Percentiles rank a stretch among this genome's conserved stretches.
Conservation (phyloP, 2,113 vertebrate genomes). For the Pelusios castaneus region DNA sequence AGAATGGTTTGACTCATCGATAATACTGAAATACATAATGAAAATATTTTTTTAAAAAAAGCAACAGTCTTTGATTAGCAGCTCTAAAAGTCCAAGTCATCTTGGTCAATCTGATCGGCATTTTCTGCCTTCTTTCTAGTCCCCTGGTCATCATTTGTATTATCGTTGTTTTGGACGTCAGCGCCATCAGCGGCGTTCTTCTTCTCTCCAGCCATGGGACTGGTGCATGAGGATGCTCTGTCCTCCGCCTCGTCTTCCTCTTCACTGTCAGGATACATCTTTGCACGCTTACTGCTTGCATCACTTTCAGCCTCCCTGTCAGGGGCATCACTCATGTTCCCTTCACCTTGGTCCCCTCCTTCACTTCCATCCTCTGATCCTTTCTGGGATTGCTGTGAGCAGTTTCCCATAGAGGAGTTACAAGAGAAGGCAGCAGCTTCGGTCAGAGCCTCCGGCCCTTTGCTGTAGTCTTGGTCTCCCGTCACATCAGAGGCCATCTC, state of each 20-base stretch:
- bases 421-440: background rate
- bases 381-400: constrained; percentile 70
- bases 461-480: accelerated
- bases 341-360: background rate
- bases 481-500: background rate
- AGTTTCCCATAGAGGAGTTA: constrained; percentile 30
- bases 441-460: background rate
- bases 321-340: background rate
- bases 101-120: constrained; percentile 68
- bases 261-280: constrained; percentile 73
- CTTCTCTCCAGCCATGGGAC: constrained; percentile 52
- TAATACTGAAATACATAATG: constrained; percentile 23
- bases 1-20: background rate
- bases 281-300: constrained; percentile 42
- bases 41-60: constrained; percentile 17
- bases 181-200: background rate
- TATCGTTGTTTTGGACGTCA: background rate
- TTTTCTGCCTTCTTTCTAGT: constrained; percentile 29
- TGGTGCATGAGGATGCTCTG: constrained; percentile 11
- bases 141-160: constrained; percentile 14
- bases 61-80: background rate
- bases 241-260: constrained; percentile 63
- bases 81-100: constrained; percentile 80
- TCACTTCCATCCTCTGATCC: constrained; percentile 56
- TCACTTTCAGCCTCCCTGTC: background rate